phyloP scores from a whole-genome alignment of 2,113 vertebrate species.

The Nothobranchius kuhntae region DNA sequence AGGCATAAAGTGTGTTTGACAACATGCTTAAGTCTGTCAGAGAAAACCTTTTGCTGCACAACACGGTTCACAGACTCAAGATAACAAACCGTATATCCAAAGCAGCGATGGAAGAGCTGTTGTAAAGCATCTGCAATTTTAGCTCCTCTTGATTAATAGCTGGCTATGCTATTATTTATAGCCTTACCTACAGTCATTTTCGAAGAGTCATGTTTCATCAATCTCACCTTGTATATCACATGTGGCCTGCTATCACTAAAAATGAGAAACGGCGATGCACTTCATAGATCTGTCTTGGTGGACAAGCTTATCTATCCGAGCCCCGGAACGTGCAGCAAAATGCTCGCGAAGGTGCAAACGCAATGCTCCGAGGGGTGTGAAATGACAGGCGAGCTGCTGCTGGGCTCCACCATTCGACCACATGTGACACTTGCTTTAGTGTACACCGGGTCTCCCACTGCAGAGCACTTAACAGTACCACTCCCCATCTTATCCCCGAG shows the following conservation, averaged over 20 bases:
- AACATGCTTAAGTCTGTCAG: constrained; percentile 22
- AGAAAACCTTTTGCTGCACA: constrained; percentile 26
- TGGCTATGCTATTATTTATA: constrained; percentile 43
- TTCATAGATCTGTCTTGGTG: constrained; percentile 37
- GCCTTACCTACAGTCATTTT: constrained; percentile 14
- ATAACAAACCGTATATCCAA: constrained; percentile 21
- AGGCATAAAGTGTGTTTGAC: constrained; percentile 22
- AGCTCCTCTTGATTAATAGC: constrained; percentile 38
- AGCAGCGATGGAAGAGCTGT: constrained; percentile 8
- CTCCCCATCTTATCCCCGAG: constrained; percentile 42
- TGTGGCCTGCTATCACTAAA: constrained; percentile 39
- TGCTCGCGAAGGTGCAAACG: constrained; percentile 34
- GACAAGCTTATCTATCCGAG: constrained; percentile 52
- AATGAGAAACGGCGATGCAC: constrained; percentile 41
- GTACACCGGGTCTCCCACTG: constrained; percentile 31
- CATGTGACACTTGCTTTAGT: constrained; percentile 41
- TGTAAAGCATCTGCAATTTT: constrained; percentile 25
- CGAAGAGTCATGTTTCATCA: constrained; percentile 26
- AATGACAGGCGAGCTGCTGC: constrained; percentile 42
- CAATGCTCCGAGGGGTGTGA: constrained; percentile 43
- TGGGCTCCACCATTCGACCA: constrained; percentile 49
- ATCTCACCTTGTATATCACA: constrained; percentile 38
- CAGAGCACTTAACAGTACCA: constrained; percentile 16
- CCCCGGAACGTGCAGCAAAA: constrained; percentile 30
- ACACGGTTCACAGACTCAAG: constrained; percentile 16